Conservation (phyloP, 1,140 invertebrate species). For the Gerris buenoi region DNA sequence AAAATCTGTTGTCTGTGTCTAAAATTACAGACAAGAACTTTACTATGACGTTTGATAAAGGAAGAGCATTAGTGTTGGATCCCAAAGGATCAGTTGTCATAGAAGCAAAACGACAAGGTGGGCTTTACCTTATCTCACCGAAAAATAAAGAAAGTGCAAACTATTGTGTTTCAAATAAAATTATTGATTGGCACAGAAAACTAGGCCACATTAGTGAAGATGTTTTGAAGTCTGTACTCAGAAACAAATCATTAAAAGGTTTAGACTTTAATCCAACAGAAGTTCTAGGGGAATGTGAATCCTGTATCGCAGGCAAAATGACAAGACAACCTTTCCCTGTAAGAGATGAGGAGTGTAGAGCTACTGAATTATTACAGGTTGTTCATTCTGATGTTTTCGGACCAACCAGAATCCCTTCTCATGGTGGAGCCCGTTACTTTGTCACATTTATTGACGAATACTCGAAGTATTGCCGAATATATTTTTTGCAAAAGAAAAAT, state of each 20-base stretch:
- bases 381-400: not conserved
- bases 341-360: not conserved
- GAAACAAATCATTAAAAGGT: not conserved
- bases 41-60: no score
- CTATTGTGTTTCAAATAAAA: no score
- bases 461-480: not conserved
- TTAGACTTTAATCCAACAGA: not conserved
- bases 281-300: not conserved
- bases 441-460: not conserved
- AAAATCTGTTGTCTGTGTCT: no score
- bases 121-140: no score
- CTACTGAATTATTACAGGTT: not conserved
- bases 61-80: no score
- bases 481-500: constrained; percentile 10
- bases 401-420: not conserved
- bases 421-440: not conserved
- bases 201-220: not conserved
- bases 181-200: not conserved
- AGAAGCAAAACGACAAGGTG: no score
- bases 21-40: no score
- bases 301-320: not conserved
- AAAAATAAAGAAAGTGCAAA: no score
- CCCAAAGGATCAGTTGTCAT: no score
- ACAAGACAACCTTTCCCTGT: not conserved
- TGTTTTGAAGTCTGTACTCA: not conserved